Conservation (phyloP, 2,888 invertebrate species). For the Dolichomitus sp. region DNA sequence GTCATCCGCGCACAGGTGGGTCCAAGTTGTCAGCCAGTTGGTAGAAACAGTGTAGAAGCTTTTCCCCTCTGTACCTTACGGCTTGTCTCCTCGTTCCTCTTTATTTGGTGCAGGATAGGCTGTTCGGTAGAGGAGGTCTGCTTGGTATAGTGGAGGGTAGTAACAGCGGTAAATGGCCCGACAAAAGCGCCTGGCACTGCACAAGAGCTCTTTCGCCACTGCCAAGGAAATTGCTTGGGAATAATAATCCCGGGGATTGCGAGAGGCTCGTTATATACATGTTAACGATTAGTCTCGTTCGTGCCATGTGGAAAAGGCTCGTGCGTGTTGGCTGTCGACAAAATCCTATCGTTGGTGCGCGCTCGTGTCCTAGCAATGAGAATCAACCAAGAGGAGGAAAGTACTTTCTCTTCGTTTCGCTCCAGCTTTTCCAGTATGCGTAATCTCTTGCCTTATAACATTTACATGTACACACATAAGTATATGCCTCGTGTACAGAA, state of each 20-base stretch:
- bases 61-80: constrained; percentile 1
- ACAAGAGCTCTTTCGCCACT: constrained; percentile 10
- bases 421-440: constrained; percentile 4
- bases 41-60: not conserved
- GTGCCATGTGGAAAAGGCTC: constrained; percentile 32
- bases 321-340: constrained; percentile 50
- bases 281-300: constrained; percentile 49
- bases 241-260: constrained; percentile 26
- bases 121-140: not conserved
- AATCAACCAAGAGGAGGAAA: constrained; percentile 11
- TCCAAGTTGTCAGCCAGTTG: not conserved
- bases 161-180: constrained; percentile 14
- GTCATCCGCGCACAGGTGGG: constrained; percentile 8
- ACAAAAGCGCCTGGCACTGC: constrained; percentile 23
- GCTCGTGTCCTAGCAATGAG: constrained; percentile 26
- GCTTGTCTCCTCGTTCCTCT: constrained; percentile 7
- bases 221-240: constrained; percentile 27
- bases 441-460: constrained; percentile 55
- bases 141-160: not conserved
- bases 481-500: not conserved
- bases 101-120: not conserved
- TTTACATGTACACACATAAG: constrained; percentile 13
- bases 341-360: constrained; percentile 19
- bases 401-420: not conserved
- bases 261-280: constrained; percentile 41